Percentiles rank a stretch among this genome's conserved stretches.
phyloP scores from a whole-genome alignment of 2,888 invertebrate species.

The Dicranocentrus wangi region DNA sequence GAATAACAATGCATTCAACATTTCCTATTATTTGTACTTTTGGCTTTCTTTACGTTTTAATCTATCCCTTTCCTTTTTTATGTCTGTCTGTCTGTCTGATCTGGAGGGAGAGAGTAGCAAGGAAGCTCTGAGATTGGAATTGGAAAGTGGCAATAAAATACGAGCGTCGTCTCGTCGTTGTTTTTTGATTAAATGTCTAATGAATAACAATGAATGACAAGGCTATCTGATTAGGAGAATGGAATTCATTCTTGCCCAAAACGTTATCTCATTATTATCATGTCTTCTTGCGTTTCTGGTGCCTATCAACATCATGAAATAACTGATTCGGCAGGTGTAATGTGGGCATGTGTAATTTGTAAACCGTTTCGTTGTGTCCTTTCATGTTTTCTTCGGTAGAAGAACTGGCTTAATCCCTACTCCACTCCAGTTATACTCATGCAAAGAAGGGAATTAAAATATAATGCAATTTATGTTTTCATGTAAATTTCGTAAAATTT shows the following conservation, averaged over 20 bases:
- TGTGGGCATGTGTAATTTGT: too few species aligned
- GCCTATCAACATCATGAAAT: too few species aligned
- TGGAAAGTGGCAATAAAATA: conserved; percentile 56
- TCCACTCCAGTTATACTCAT: too few species aligned
- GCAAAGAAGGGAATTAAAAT: too few species aligned
- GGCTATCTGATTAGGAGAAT: conserved; percentile 56
- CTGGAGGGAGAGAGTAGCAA: conserved; percentile 14
- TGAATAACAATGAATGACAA: conserved; percentile 60
- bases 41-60: conserved; percentile 1
- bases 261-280: conserved; percentile 41
- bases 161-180: conserved; percentile 8
- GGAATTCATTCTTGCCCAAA: conserved; percentile 33
- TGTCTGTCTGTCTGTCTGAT: not conserved
- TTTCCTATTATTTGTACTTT: too few species aligned
- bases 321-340: too few species aligned
- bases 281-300: not conserved
- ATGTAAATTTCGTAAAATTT: too few species aligned
- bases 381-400: too few species aligned
- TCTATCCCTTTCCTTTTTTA: not conserved
- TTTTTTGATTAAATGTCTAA: conserved; percentile 55
- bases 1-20: not conserved
- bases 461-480: too few species aligned
- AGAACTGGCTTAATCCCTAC: too few species aligned
- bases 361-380: too few species aligned
- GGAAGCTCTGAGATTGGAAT: conserved; percentile 46